phyloP scores from a whole-genome alignment of 2,113 vertebrate genomes.

The Herpetotheres cachinnans region DNA sequence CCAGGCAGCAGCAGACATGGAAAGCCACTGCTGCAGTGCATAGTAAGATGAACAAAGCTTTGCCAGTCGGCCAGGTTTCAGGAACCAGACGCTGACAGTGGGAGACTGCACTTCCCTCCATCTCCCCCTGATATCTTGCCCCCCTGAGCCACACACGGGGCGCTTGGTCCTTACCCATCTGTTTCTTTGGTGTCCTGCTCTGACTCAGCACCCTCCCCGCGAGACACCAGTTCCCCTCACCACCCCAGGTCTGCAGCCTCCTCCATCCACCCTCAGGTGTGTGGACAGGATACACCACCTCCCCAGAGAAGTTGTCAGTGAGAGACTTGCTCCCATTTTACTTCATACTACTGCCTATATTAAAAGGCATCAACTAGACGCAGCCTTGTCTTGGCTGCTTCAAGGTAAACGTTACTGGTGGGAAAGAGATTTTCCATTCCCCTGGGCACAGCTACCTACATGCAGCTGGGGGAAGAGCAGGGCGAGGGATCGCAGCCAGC shows the following conservation, averaged over 20 bases:
- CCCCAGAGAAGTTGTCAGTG: not conserved
- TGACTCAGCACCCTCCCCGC: not conserved
- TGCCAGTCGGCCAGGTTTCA: not conserved
- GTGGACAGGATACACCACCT: not conserved
- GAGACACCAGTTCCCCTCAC: not conserved
- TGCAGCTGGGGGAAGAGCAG: fast-evolving
- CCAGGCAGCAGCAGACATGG: not conserved
- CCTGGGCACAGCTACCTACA: not conserved
- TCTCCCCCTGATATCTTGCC: not conserved
- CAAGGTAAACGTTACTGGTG: not conserved
- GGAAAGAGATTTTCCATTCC: not conserved
- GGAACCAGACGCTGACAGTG: not conserved
- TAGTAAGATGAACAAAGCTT: not conserved
- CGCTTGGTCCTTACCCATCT: not conserved
- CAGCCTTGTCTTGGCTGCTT: not conserved
- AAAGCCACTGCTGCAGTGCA: not conserved
- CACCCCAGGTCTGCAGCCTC: not conserved
- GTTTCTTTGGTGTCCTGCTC: conserved; percentile 29
- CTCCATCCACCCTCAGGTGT: fast-evolving
- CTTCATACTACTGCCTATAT: not conserved
- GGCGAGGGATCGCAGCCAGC: fast-evolving
- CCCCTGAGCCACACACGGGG: fast-evolving
- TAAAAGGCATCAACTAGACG: not conserved
- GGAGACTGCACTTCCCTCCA: not conserved
- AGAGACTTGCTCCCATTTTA: not conserved